Evolutionary conservation across 2,888 invertebrate species (phyloP), one percentile per base, ranked within the genome.

Genomic region (Philopedon plagiatum): DNA sequence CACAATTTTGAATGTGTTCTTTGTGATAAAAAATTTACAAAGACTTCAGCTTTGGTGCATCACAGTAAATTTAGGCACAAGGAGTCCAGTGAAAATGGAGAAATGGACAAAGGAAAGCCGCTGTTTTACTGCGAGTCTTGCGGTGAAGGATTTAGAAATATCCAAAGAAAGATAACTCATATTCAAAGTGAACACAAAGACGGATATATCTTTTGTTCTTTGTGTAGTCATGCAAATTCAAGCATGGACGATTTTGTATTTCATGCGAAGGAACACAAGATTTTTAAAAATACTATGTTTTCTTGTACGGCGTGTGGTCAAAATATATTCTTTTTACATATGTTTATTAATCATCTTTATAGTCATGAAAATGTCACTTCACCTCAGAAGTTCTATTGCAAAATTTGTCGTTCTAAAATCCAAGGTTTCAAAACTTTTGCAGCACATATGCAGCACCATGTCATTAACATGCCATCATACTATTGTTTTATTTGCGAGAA

Each of bases 381-480:
- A n/a, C 32, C 26, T 0, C 37, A 32, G 15, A 57, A 18, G 13
- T 67, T 60, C 23, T 4, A 60, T 19, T 67, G 67, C 9, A 46
- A 58, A 15, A n/a, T 46, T 1, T 67, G 67, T 51, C 34, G n/a
- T 15, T 39, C 9, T 15, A 34, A 44, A 34, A 5, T 49, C 7
- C 1, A 44, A 15, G 41, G 37, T 23, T 49, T 46, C n/a, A 46
- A 32, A 11, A 13, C 13, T n/a, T 58, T 60, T 21, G 82, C 86
- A 1, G 80, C 87, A 4, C 90, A 90, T 77, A 86, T 86, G 0
- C 86, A 87, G 34, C 11, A n/a, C 18, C 63, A 60, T 37, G 39
- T 51, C 5, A 23, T 13, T 7, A 58, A 2, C 26, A 41, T 7
- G 8, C 58, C 39, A 26, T 58, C 51, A 46, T 64, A 64, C 19